A percentile compares a stretch with the other conserved stretches of the same genome.
phyloP scores from a whole-genome alignment of 2,888 invertebrate genomes.

The Fissipunctia ypsillon region DNA sequence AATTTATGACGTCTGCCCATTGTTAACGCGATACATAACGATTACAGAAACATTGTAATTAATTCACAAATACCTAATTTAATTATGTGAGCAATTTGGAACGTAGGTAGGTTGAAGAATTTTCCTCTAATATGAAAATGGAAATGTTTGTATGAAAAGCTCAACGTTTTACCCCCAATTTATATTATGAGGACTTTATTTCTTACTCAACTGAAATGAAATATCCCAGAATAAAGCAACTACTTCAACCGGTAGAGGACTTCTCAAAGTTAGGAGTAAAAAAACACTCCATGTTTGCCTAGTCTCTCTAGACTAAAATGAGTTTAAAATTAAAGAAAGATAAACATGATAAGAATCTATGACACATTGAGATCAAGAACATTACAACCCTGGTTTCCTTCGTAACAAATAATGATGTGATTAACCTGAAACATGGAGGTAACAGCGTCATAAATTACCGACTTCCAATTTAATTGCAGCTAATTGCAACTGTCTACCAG shows the following conservation, averaged over 20 bases:
- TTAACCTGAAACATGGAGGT: slow-evolving; percentile 2
- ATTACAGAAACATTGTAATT: slow-evolving; percentile 46
- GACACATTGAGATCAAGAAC: slow-evolving; percentile 30
- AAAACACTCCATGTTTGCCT: slow-evolving; percentile 12
- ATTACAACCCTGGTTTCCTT: slow-evolving; percentile 15
- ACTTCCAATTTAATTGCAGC: slow-evolving; percentile 24
- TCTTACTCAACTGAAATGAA: neutral
- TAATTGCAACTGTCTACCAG: slow-evolving; percentile 42
- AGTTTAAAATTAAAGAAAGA: slow-evolving; percentile 42
- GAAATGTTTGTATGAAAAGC: neutral
- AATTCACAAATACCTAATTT: slow-evolving; percentile 46
- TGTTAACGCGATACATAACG: slow-evolving; percentile 45
- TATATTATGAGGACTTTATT: neutral
- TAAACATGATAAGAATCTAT: slow-evolving; percentile 33
- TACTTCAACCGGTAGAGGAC: neutral
- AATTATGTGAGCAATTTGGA: slow-evolving; percentile 45
- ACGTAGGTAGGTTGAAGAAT: slow-evolving; percentile 2
- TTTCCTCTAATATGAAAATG: slow-evolving; percentile 18
- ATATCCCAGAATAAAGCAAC: neutral
- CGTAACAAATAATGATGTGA: slow-evolving; percentile 14
- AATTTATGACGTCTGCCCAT: slow-evolving; percentile 70
- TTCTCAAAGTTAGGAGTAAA: neutral
- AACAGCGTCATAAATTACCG: slow-evolving; percentile 5
- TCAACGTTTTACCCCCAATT: neutral
- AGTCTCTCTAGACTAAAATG: slow-evolving; percentile 30